Conservation (phyloP, 2,888 invertebrate species). For the Parelbella ahira region DNA sequence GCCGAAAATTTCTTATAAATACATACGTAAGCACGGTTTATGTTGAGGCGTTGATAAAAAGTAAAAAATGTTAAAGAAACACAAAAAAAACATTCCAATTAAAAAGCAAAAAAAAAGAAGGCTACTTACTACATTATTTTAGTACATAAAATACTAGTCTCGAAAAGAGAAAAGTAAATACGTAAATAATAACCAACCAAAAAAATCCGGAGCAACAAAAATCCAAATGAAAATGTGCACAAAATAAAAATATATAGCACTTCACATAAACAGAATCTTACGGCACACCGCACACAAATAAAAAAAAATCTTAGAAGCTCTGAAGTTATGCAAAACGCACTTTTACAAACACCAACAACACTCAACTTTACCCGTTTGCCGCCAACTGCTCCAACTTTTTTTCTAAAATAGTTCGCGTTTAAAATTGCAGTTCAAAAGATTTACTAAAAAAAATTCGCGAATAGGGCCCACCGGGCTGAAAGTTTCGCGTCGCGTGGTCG, state of each 20-base stretch:
- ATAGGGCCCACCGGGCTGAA: conserved; percentile 39
- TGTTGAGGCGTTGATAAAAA: too few species aligned
- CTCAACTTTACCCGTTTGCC: conserved; percentile 76
- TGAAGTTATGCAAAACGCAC: conserved; percentile 62
- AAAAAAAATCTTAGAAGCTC: conserved; percentile 61
- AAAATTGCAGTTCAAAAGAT: conserved; percentile 34
- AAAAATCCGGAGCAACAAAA: conserved; percentile 71
- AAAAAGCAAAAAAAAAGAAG: conserved; percentile 22
- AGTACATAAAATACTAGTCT: conserved; percentile 17
- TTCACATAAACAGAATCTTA: conserved; percentile 69
- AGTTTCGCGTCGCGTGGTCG: conserved; percentile 63
- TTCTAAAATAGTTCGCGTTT: conserved; percentile 39
- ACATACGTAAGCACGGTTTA: too few species aligned
- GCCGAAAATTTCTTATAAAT: too few species aligned
- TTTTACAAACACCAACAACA: conserved; percentile 69
- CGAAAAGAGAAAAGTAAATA: conserved; percentile 34
- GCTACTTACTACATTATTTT: conserved; percentile 21
- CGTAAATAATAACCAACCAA: conserved; percentile 69
- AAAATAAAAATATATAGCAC: conserved; percentile 66
- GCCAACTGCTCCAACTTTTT: conserved; percentile 60
- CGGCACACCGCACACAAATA: conserved; percentile 65
- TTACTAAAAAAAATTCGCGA: conserved; percentile 45
- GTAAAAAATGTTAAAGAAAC: not conserved
- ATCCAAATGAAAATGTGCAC: conserved; percentile 76
- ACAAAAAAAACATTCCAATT: conserved; percentile 1